A percentile compares a stretch with the other conserved stretches of the same genome.
phyloP scores from a whole-genome alignment of 2,797 vertebrate genomes.

The Neoniphon sammara region DNA sequence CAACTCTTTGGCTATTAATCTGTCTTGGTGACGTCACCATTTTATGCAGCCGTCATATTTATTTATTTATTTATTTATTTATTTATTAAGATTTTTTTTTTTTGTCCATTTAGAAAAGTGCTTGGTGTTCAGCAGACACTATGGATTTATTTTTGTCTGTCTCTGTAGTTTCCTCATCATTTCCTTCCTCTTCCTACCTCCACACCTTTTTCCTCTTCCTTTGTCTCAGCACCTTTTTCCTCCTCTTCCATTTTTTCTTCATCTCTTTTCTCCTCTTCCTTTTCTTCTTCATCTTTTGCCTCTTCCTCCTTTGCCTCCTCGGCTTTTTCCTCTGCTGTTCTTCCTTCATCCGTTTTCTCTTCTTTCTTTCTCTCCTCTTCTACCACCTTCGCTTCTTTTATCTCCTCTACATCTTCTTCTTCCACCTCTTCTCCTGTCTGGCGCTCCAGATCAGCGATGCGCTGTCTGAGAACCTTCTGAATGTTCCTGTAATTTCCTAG shows the following conservation, averaged over 20 bases:
- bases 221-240: no score
- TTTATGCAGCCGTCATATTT: no score
- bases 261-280: conserved; percentile 12
- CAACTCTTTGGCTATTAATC: not conserved
- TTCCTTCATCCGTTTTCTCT: conserved; percentile 1
- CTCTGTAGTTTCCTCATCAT: conserved; percentile 18
- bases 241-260: no score
- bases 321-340: not conserved
- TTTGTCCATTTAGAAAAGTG: conserved; percentile 17
- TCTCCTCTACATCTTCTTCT: conserved; percentile 65
- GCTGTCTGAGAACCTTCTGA: conserved; percentile 85
- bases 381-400: conserved; percentile 27
- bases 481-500: conserved; percentile 84
- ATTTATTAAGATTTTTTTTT: no score
- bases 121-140: conserved; percentile 13
- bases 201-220: no score
- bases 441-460: conserved; percentile 87
- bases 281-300: conserved; percentile 2
- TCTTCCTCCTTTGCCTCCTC: conserved; percentile 4
- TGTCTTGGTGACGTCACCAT: no score
- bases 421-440: conserved; percentile 78
- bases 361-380: conserved; percentile 18
- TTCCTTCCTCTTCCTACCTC: no score
- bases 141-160: conserved; percentile 40
- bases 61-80: no score